Percentiles rank a stretch among this genome's conserved stretches.
These are phyloP conservation scores for Clanis bilineata DNA, from an alignment of 2,888 invertebrate genomes.

Conservation along the genomic window DNA sequence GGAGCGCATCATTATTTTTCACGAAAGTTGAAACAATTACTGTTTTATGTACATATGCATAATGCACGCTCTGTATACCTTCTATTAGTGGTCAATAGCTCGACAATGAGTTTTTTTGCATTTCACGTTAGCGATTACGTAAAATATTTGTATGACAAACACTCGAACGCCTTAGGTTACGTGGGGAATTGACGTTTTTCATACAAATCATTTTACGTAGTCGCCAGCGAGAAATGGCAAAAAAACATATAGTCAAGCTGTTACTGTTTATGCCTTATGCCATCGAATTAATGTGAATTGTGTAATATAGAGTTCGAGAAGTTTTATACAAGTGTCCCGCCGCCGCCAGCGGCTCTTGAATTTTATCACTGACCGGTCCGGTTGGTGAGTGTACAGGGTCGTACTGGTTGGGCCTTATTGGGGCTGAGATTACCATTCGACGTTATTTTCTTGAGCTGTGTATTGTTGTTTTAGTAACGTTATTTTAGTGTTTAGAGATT, in stretches of 20 bases:
- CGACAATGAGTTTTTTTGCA: no score
- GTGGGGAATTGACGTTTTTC: no score
- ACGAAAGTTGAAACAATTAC: neutral
- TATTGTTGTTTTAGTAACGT: no score
- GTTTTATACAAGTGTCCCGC: constrained; percentile 11
- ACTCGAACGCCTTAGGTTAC: no score
- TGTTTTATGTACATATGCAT: constrained; percentile 7
- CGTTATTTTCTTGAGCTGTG: neutral
- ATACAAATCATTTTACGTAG: no score
- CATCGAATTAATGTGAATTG: constrained; percentile 12
- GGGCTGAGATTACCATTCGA: neutral
- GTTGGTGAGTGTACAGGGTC: constrained; percentile 8
- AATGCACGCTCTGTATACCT: no score
- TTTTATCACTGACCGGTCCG: constrained; percentile 12
- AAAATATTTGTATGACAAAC: no score
- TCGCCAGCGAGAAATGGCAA: no score
- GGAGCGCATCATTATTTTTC: neutral
- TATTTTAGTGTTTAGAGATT: neutral
- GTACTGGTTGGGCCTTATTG: neutral
- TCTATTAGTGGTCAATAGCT: no score
- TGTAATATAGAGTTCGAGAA: constrained; percentile 13
- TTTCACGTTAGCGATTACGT: no score
- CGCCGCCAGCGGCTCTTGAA: constrained; percentile 14
- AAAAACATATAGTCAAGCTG: no score
- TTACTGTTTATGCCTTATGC: no score